A percentile compares a stretch with the other conserved stretches of the same genome.
Evolutionary conservation across 2,888 invertebrate genomes (phyloP).

Genomic region (Cephus sareptanus): DNA sequence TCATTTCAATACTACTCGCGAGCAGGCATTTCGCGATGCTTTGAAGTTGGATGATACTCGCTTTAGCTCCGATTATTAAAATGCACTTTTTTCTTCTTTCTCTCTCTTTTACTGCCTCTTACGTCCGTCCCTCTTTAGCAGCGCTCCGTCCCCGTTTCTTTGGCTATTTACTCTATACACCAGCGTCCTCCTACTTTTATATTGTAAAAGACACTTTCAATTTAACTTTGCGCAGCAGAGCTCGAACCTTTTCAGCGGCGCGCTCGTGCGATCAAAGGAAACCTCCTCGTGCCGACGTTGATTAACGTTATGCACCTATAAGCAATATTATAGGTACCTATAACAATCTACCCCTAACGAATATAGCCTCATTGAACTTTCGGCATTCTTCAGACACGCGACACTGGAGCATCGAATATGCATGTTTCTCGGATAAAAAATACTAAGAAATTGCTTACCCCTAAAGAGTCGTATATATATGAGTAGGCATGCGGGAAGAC

Average conservation of each 20-base stretch:
- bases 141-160: conserved; percentile 27
- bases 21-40: not conserved
- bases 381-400: not conserved
- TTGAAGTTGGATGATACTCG: conserved; percentile 21
- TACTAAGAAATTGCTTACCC: not conserved
- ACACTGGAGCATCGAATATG: not conserved
- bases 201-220: conserved; percentile 53
- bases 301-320: conserved; percentile 36
- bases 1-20: not conserved
- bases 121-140: conserved; percentile 19
- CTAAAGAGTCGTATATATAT: not conserved
- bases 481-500: not conserved
- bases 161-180: conserved; percentile 47
- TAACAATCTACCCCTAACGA: not conserved
- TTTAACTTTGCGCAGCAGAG: conserved; percentile 39
- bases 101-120: conserved; percentile 6
- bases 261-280: conserved; percentile 42
- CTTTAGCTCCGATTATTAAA: conserved; percentile 48
- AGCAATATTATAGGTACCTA: not conserved
- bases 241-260: not conserved
- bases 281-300: conserved; percentile 39
- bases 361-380: not conserved
- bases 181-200: conserved; percentile 25
- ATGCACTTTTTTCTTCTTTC: conserved; percentile 26
- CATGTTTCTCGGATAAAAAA: not conserved